Conservation (phyloP, 2,888 invertebrate species). For the Lysandra coridon region DNA sequence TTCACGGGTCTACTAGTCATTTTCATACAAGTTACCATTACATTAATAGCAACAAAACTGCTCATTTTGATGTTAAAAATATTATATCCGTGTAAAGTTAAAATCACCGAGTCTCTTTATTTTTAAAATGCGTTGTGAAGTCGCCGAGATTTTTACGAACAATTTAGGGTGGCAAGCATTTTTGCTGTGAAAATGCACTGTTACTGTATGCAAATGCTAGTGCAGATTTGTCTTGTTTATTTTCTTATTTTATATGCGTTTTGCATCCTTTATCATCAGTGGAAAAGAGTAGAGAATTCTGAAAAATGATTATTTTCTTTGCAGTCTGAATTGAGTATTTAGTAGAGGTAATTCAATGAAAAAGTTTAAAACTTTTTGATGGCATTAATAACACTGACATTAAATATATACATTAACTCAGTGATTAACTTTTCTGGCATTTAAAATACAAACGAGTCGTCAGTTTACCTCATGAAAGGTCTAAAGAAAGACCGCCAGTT, state of each 20-base stretch:
- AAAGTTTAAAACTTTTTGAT: background rate
- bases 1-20: no score
- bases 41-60: no score
- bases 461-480: no score
- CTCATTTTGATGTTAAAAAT: no score
- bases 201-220: constrained; percentile 35
- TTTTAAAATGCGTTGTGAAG: constrained; percentile 46
- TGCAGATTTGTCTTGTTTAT: constrained; percentile 30
- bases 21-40: no score
- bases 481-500: no score
- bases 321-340: background rate
- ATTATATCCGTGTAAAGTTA: no score
- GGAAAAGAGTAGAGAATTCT: background rate
- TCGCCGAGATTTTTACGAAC: constrained; percentile 41
- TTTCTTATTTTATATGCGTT: constrained; percentile 25
- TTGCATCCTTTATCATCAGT: constrained; percentile 11
- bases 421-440: no score
- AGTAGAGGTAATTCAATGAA: background rate
- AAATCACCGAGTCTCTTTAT: constrained; percentile 45
- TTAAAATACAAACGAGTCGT: background rate
- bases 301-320: background rate
- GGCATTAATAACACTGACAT: background rate
- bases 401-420: no score
- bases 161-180: constrained; percentile 42
- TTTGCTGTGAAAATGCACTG: constrained; percentile 38